Evolutionary conservation across 2,113 vertebrate species (phyloP).

Genomic region (Philantomba maxwellii): DNA sequence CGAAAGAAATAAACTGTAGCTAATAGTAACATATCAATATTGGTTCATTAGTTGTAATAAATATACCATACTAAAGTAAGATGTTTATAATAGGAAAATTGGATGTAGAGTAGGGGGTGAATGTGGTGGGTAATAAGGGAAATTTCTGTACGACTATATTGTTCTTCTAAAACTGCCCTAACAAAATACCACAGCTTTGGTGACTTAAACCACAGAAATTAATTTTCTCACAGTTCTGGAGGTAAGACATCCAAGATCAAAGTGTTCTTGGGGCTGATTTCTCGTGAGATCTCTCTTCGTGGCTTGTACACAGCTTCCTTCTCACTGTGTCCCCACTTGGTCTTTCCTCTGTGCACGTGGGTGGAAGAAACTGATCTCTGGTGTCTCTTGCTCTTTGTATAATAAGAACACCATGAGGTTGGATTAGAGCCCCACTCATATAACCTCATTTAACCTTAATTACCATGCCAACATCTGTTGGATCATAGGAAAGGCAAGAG

Average conservation of each 20-base stretch:
- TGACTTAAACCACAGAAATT: background rate
- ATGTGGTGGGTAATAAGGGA: background rate
- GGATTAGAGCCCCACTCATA: background rate
- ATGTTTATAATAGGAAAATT: background rate
- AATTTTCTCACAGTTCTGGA: conserved; percentile 12
- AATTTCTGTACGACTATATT: background rate
- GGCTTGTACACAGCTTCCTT: background rate
- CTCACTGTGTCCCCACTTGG: background rate
- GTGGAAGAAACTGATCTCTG: background rate
- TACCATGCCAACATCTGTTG: background rate
- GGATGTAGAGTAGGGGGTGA: background rate
- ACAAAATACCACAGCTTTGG: background rate
- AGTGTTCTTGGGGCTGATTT: background rate
- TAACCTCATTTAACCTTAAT: background rate
- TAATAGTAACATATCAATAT: background rate
- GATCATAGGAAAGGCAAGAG: background rate
- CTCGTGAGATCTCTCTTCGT: background rate
- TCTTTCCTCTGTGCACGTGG: background rate
- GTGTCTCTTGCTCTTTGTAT: background rate
- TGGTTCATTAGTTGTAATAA: background rate
- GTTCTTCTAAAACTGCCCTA: background rate
- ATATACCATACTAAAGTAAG: background rate
- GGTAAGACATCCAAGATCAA: background rate
- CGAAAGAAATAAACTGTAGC: background rate
- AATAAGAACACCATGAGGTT: background rate